phyloP scores from a whole-genome alignment of 2,888 invertebrate species.

The Xylota segnis region DNA sequence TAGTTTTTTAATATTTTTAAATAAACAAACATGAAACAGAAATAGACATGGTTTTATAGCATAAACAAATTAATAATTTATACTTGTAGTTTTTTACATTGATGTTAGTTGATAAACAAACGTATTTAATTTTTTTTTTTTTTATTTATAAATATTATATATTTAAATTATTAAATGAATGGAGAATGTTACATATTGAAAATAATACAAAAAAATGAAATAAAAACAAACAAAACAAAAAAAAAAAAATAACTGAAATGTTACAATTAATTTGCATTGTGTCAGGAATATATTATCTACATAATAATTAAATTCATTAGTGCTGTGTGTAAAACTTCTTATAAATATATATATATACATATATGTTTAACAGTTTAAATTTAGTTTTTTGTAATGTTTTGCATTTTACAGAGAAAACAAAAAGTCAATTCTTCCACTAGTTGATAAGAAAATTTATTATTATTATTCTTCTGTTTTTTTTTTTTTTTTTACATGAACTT shows the following conservation, averaged over 20 bases:
- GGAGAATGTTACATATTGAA: slow-evolving; percentile 73
- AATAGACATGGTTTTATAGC: slow-evolving; percentile 70
- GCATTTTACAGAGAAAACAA: slow-evolving; percentile 77
- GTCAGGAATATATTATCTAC: slow-evolving; percentile 70
- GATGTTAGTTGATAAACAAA: slow-evolving; percentile 79
- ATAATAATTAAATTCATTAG: slow-evolving; percentile 75
- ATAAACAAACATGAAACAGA: slow-evolving; percentile 56
- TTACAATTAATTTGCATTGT: slow-evolving; percentile 63
- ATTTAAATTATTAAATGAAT: slow-evolving; percentile 80
- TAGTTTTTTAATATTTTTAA: slow-evolving; percentile 58
- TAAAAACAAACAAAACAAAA: slow-evolving; percentile 40
- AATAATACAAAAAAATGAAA: slow-evolving; percentile 40
- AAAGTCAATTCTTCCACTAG: slow-evolving; percentile 77
- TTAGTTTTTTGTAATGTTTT: slow-evolving; percentile 65
- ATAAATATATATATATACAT: slow-evolving; percentile 59
- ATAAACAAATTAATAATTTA: slow-evolving; percentile 79
- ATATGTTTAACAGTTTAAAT: slow-evolving; percentile 70
- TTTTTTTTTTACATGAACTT: slow-evolving; percentile 49
- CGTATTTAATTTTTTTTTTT: slow-evolving; percentile 67
- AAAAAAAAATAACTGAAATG: slow-evolving; percentile 54
- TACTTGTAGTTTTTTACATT: slow-evolving; percentile 74
- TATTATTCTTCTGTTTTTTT: slow-evolving; percentile 34
- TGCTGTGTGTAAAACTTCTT: slow-evolving; percentile 74
- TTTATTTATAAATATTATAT: slow-evolving; percentile 74
- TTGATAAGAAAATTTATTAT: slow-evolving; percentile 47